Evolutionary conservation across 1,140 invertebrate genomes (phyloP).

Genomic region (Bilobella aurantiaca): DNA sequence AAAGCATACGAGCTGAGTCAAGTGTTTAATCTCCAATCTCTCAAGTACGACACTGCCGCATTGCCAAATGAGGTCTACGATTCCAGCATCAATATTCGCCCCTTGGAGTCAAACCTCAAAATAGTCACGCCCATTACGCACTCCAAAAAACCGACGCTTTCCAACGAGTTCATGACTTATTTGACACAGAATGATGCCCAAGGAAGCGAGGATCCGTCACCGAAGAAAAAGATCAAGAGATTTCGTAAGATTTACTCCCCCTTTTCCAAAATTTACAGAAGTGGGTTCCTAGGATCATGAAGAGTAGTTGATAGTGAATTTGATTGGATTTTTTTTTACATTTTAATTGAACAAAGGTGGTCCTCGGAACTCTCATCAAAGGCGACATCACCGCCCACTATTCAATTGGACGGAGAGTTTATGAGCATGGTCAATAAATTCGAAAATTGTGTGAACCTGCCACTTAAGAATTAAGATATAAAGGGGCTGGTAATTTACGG

Average conservation of each 20-base stretch:
- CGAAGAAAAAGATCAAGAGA: constrained; percentile 30
- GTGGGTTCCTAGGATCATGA: no score
- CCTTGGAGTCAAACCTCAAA: constrained; percentile 24
- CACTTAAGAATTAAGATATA: no score
- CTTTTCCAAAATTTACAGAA: not conserved
- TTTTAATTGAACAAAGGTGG: no score
- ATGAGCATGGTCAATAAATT: no score
- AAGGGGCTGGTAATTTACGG: no score
- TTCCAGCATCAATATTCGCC: constrained; percentile 56
- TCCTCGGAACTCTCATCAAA: no score
- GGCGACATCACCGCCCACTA: no score
- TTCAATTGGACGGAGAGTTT: no score
- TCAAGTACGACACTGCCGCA: constrained; percentile 43
- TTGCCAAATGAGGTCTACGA: constrained; percentile 61
- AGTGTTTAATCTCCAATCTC: constrained; percentile 66
- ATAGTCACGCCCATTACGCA: constrained; percentile 18
- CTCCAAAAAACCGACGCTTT: not conserved
- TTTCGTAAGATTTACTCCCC: constrained; percentile 24
- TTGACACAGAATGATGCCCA: constrained; percentile 16
- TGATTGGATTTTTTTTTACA: no score
- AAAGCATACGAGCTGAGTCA: constrained; percentile 75
- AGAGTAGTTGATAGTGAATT: no score
- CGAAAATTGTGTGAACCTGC: no score
- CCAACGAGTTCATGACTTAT: constrained; percentile 18
- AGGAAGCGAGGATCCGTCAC: constrained; percentile 8